These are phyloP conservation scores for Saimiri boliviensis DNA, from an alignment of 2,113 vertebrate genomes.

Conservation along the genomic window DNA sequence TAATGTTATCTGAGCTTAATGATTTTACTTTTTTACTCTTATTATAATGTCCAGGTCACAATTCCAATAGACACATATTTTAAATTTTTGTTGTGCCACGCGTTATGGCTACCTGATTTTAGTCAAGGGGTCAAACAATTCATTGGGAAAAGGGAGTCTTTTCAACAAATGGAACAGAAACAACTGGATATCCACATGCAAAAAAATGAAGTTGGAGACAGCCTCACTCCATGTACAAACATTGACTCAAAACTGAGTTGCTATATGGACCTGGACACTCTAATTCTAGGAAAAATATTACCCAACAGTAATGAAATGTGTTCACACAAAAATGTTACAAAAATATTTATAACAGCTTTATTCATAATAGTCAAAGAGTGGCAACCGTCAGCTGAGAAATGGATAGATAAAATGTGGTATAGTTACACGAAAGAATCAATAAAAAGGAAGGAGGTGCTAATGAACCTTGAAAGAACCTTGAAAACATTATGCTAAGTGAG, in stretches of 20 bases:
- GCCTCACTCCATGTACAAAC: background rate
- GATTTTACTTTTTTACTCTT: background rate
- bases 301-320: background rate
- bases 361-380: background rate
- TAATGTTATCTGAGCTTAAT: background rate
- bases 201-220: conserved; percentile 5
- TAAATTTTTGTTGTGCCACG: background rate
- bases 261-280: background rate
- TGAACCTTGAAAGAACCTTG: background rate
- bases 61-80: background rate
- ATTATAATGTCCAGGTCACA: background rate
- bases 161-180: background rate
- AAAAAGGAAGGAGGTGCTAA: background rate
- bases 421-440: background rate
- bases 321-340: background rate
- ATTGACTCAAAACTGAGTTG: background rate
- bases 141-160: background rate
- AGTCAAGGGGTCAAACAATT: background rate
- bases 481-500: background rate
- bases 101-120: background rate
- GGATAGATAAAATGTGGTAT: background rate
- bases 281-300: background rate
- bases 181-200: background rate
- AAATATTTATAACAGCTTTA: background rate
- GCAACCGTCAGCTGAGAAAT: background rate